Conservation (phyloP, 2,888 invertebrate species). For the Volucella inflata region DNA sequence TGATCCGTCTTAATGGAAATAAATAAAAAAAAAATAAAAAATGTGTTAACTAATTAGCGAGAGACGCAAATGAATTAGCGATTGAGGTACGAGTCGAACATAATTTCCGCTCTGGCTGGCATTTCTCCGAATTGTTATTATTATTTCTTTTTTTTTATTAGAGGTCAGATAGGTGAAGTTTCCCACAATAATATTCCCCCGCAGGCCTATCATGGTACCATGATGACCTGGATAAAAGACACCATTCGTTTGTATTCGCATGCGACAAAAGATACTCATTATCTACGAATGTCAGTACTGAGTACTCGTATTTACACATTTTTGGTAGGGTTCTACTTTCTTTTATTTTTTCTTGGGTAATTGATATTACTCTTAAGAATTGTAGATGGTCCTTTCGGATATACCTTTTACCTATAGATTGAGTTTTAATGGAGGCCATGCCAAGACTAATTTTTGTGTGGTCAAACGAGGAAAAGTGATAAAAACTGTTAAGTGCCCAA, state of each 20-base stretch:
- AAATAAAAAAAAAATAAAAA: no score
- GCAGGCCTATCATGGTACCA: no score
- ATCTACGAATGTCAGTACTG: neutral
- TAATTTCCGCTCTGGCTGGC: no score
- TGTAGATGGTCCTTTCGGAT: no score
- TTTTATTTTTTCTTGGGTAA: no score
- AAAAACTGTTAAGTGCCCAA: neutral
- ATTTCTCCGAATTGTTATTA: neutral
- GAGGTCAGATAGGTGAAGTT: neutral
- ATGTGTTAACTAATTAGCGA: no score
- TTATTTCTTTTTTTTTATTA: neutral
- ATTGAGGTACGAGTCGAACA: no score
- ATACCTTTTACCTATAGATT: neutral
- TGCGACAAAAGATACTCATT: constrained; percentile 2
- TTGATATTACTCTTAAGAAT: no score
- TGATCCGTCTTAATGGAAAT: no score
- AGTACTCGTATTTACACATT: neutral
- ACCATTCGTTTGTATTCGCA: neutral
- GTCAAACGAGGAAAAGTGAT: neutral
- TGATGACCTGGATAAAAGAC: neutral
- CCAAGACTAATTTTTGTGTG: constrained; percentile 19
- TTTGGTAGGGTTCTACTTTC: no score
- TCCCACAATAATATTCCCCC: neutral
- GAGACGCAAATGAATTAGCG: no score
- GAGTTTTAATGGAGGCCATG: neutral